Conservation (phyloP, 37 sponge, comb jelly and placozoan species). For the Amphimedon queenslandica region DNA sequence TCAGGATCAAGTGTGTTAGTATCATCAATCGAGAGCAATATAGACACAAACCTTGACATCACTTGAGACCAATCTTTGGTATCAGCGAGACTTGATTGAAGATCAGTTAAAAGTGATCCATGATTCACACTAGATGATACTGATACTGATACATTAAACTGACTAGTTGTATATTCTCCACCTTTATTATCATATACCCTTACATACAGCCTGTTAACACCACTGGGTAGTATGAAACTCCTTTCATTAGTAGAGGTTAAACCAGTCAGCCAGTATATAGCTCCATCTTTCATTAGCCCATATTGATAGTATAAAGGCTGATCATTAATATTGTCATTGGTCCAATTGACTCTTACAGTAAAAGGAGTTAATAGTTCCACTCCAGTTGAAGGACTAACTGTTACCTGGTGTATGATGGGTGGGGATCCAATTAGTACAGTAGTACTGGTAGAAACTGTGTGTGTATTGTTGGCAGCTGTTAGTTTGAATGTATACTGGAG, state of each 20-base stretch:
- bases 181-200: conserved; percentile 30
- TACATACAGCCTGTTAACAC: conserved; percentile 10
- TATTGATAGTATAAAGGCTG: conserved; percentile 50
- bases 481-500: conserved; percentile 47
- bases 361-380: conserved; percentile 44
- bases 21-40: background rate
- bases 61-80: conserved; percentile 35
- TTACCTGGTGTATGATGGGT: conserved; percentile 12
- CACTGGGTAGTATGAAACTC: conserved; percentile 20
- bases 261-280: conserved; percentile 50
- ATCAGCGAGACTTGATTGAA: background rate
- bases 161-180: conserved; percentile 24
- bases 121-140: background rate
- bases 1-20: too few species aligned
- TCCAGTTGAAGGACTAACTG: conserved; percentile 40
- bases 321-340: conserved; percentile 9
- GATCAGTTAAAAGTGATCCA: background rate
- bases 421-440: conserved; percentile 27
- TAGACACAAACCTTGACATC: conserved; percentile 9
- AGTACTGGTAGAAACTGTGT: conserved; percentile 10
- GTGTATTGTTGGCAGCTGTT: conserved; percentile 21
- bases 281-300: conserved; percentile 31
- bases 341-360: conserved; percentile 12
- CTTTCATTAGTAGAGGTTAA: background rate
- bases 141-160: conserved; percentile 1